These are phyloP conservation scores for Notolabrus celidotus DNA, from an alignment of 2,797 vertebrate genomes.

Conservation along the genomic window DNA sequence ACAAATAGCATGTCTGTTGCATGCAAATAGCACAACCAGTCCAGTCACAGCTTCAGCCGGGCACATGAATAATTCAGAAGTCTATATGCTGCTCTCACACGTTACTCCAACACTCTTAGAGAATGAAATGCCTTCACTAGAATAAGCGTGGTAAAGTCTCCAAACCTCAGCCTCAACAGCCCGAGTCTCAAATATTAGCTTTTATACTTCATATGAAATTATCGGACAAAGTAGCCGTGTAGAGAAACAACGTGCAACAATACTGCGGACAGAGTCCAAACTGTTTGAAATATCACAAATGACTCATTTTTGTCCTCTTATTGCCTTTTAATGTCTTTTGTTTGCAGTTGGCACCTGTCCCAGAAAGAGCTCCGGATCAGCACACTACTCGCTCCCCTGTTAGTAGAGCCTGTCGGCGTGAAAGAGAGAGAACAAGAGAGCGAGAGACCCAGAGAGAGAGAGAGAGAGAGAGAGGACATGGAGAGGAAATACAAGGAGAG, in stretches of 20 bases:
- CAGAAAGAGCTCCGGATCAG: conserved; percentile 86
- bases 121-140: conserved; percentile 84
- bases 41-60: conserved; percentile 86
- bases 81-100: conserved; percentile 74
- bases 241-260: conserved; percentile 13
- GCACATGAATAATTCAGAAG: conserved; percentile 95
- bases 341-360: conserved; percentile 94
- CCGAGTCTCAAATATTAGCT: conserved; percentile 35
- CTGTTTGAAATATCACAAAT: conserved; percentile 58
- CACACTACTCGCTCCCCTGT: conserved; percentile 71
- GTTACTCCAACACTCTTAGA: conserved; percentile 52
- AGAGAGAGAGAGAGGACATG: conserved; percentile 60
- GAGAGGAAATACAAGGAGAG: conserved; percentile 64
- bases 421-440: conserved; percentile 68
- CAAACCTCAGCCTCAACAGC: conserved; percentile 45
- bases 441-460: conserved; percentile 48
- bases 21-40: conserved; percentile 90
- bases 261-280: conserved; percentile 39
- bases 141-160: conserved; percentile 72
- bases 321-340: conserved; percentile 90
- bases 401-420: conserved; percentile 68
- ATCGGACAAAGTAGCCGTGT: conserved; percentile 25
- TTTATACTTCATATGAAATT: conserved; percentile 41
- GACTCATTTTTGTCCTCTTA: conserved; percentile 74
- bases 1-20: conserved; percentile 93